Evolutionary conservation across 2,113 vertebrate species (phyloP), one percentile per base, ranked within the genome.

Genomic region (Calyptomena viridis): DNA sequence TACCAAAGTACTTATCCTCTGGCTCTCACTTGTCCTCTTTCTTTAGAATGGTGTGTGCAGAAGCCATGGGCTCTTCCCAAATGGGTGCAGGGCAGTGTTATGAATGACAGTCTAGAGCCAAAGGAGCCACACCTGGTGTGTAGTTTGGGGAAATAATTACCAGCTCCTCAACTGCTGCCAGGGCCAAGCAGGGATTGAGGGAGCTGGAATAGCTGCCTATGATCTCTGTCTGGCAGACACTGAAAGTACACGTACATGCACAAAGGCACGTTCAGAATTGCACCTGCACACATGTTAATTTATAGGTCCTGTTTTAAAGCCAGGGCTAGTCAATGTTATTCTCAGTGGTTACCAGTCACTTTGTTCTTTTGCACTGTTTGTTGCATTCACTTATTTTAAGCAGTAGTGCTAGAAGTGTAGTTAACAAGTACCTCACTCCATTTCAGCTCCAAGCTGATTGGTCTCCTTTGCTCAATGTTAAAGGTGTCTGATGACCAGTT

Each of bases 281-380:
- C 93, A 88, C 95, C 87, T 94, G 93, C 75, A 86, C 59, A 28
- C 15, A 2, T 27, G 50, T 37, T 81, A 71, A 90, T 87, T 87
- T 94, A 83, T 77, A 52, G 78, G 86, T 39, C 73, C 49, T 35
- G 47, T 23, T 49, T 55, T 78, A 58, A 75, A 96, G 62, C 66
- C 49, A 62, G n/a, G 53, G 28, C 73, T n/a, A 46, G 60, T 44
- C 28, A 13, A 40, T 24, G 55, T 21, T 87, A 37, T 24, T 80
- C 44, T 46, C 78, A 28, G 72, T 75, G 84, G 53, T 76, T 86
- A 71, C 37, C 31, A 47, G 14, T 60, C 69, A 72, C 78, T 85
- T 84, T 21, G 11, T 56, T 68, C 40, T 74, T 62, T 37, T 28
- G 23, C 59, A 37, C 37, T 9, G 18, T 22, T 92, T 40, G 23